A percentile compares a stretch with the other conserved stretches of the same genome.
Evolutionary conservation across 2,888 invertebrate genomes (phyloP).

Genomic region (Aphelenchoides bicaudatus): DNA sequence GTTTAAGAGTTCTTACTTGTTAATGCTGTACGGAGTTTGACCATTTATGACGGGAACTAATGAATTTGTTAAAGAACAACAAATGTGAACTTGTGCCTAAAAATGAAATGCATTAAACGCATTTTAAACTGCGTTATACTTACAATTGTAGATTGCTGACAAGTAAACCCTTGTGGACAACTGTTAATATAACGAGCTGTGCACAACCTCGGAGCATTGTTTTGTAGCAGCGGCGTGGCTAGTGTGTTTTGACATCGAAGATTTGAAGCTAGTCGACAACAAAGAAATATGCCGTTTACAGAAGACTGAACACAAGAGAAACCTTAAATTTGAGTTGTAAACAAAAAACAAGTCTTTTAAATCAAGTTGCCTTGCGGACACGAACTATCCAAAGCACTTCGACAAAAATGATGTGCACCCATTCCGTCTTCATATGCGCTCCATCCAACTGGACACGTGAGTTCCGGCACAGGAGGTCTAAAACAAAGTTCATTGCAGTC

Average conservation of each 20-base stretch:
- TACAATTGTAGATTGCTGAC: slow-evolving; percentile 50
- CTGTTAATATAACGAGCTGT: slow-evolving; percentile 33
- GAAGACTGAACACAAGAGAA: slow-evolving; percentile 43
- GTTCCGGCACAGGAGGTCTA: slow-evolving; percentile 37
- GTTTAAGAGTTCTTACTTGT: too few species aligned
- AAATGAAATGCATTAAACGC: background rate
- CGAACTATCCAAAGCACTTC: slow-evolving; percentile 32
- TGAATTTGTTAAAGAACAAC: too few species aligned
- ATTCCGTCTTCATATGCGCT: slow-evolving; percentile 28
- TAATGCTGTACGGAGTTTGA: too few species aligned
- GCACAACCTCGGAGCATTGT: slow-evolving; percentile 40
- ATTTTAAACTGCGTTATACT: slow-evolving; percentile 11
- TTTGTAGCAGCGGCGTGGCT: slow-evolving; percentile 31
- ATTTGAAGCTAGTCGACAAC: slow-evolving; percentile 50
- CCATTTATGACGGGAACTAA: background rate
- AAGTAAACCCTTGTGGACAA: slow-evolving; percentile 48
- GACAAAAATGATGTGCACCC: slow-evolving; percentile 38
- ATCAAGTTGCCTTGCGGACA: slow-evolving; percentile 40
- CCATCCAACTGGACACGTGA: slow-evolving; percentile 33
- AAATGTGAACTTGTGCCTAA: slow-evolving; percentile 38
- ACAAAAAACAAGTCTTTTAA: slow-evolving; percentile 29
- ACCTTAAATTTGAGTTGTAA: slow-evolving; percentile 22
- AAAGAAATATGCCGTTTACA: slow-evolving; percentile 40
- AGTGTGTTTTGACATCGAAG: slow-evolving; percentile 33
- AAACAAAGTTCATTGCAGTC: too few species aligned